phyloP scores from a whole-genome alignment of 2,888 invertebrate genomes.

The Apamea monoglypha region DNA sequence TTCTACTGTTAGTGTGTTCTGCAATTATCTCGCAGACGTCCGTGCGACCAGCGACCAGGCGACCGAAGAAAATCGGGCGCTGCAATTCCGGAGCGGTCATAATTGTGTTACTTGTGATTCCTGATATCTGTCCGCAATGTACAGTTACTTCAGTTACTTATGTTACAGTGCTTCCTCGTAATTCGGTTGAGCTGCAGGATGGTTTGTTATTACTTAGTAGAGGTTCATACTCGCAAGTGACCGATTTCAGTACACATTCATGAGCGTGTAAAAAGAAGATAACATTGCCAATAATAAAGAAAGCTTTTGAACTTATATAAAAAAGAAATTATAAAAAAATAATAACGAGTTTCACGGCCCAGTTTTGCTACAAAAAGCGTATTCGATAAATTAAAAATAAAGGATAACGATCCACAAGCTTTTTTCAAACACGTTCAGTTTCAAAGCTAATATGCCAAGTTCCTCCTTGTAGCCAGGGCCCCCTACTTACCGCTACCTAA shows the following conservation, averaged over 20 bases:
- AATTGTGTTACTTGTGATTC: conserved; percentile 27
- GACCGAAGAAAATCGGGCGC: neutral
- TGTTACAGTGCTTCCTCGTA: no score
- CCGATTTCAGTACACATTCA: neutral
- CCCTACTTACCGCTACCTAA: conserved; percentile 38
- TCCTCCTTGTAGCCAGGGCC: conserved; percentile 12
- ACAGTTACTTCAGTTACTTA: neutral
- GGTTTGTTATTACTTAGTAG: neutral
- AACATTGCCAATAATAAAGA: neutral
- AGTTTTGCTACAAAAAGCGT: neutral
- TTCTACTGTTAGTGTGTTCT: neutral
- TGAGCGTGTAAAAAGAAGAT: neutral
- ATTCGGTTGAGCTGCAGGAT: neutral
- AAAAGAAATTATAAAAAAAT: neutral
- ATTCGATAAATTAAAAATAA: neutral
- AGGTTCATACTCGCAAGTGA: neutral
- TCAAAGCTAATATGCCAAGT: neutral
- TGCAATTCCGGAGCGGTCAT: neutral
- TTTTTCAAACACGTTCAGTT: neutral
- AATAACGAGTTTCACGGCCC: neutral
- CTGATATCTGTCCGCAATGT: neutral
- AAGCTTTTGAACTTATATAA: neutral
- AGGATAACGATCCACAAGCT: no score
- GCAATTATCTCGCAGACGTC: no score
- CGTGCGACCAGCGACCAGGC: no score